phyloP scores from a whole-genome alignment of 2,888 invertebrate genomes.

The Tineola bisselliella region DNA sequence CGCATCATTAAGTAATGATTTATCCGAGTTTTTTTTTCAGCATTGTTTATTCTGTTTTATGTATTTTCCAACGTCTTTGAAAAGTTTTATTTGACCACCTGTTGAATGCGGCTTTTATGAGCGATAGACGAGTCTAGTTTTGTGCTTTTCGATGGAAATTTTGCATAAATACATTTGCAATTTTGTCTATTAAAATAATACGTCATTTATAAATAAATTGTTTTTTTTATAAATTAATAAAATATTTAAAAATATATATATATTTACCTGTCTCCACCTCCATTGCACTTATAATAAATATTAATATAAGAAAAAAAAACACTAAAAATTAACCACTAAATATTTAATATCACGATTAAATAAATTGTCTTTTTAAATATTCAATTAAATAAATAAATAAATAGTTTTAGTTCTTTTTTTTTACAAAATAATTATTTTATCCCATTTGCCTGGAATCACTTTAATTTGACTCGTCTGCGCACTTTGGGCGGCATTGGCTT shows the following conservation, averaged over 20 bases:
- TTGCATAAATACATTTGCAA: too few species aligned
- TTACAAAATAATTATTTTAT: slow-evolving; percentile 27
- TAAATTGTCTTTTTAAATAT: slow-evolving; percentile 10
- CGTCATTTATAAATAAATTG: too few species aligned
- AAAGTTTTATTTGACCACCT: too few species aligned
- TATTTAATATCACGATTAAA: slow-evolving; percentile 9
- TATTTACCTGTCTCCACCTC: slow-evolving; percentile 2
- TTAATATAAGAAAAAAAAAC: background rate
- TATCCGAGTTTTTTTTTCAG: background rate
- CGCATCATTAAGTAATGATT: background rate
- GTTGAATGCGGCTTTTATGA: too few species aligned
- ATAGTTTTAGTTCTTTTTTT: slow-evolving; percentile 18
- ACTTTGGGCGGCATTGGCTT: slow-evolving; percentile 43
- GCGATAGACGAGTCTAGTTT: too few species aligned
- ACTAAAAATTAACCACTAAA: background rate
- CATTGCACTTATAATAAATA: slow-evolving; percentile 3
- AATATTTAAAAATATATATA: background rate
- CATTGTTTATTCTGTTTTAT: background rate
- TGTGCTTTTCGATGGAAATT: too few species aligned
- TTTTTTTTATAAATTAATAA: background rate
- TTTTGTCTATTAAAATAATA: too few species aligned
- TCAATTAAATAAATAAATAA: background rate
- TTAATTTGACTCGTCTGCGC: slow-evolving; percentile 54
- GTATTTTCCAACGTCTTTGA: background rate
- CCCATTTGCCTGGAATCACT: slow-evolving; percentile 44